Conservation (phyloP, 2,797 vertebrate species). For the Chromis chromis region DNA sequence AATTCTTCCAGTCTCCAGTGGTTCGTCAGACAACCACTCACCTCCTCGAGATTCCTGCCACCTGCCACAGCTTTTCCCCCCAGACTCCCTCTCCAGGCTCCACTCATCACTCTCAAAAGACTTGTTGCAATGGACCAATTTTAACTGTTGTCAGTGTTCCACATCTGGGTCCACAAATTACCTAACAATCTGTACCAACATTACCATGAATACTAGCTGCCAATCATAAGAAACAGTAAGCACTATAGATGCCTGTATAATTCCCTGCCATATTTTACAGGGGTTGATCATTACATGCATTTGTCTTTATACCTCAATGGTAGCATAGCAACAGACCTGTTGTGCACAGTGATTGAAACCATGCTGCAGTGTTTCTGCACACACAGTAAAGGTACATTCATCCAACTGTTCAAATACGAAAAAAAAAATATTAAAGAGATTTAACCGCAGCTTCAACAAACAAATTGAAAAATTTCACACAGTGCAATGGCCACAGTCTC, state of each 20-base stretch:
- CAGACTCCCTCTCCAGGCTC: too few relatives aligned
- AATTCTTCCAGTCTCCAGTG: too few relatives aligned
- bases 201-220: neutral
- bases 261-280: neutral
- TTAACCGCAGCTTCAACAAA: neutral
- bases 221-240: neutral
- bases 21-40: too few relatives aligned
- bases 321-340: conserved; percentile 27
- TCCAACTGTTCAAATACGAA: neutral
- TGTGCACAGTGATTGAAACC: neutral
- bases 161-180: neutral
- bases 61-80: too few relatives aligned
- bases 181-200: neutral
- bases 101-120: too few relatives aligned
- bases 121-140: too few relatives aligned
- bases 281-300: conserved; percentile 1
- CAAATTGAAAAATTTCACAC: neutral
- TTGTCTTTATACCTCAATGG: neutral
- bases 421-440: neutral
- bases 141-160: too few relatives aligned
- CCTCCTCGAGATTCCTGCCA: too few relatives aligned
- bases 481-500: neutral
- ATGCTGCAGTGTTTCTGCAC: neutral
- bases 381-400: neutral
- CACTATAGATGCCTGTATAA: neutral